Percentiles rank a stretch among this genome's conserved stretches.
Evolutionary conservation across 2,113 vertebrate species (phyloP).

Genomic region (Coptodon bakossiorum): DNA sequence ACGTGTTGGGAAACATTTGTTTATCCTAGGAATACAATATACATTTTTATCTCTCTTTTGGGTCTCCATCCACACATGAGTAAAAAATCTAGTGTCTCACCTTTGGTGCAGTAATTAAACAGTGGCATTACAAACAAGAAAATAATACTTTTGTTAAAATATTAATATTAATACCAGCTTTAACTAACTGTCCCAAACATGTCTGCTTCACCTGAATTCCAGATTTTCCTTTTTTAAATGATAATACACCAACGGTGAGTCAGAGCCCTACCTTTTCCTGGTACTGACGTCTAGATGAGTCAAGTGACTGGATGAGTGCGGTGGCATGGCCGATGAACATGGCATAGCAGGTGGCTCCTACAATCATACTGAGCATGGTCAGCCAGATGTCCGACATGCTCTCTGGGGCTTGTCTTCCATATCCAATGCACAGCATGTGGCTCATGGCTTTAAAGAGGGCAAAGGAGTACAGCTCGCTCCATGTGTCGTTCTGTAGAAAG

Average conservation of each 20-base stretch:
- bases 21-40: not conserved
- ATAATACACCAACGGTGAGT: not conserved
- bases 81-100: not conserved
- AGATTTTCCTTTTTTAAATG: not conserved
- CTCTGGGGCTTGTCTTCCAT: slow-evolving; percentile 90
- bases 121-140: not conserved
- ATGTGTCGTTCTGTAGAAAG: slow-evolving; percentile 84
- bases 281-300: slow-evolving; percentile 89
- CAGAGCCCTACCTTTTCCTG: slow-evolving; percentile 82
- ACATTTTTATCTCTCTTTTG: not conserved
- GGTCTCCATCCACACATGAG: accelerated
- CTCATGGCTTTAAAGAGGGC: slow-evolving; percentile 99
- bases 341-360: slow-evolving; percentile 94
- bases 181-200: not conserved
- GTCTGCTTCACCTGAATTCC: not conserved
- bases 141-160: not conserved
- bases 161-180: not conserved
- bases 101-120: accelerated
- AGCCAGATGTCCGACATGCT: slow-evolving; percentile 99
- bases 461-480: slow-evolving; percentile 95
- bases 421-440: slow-evolving; percentile 98
- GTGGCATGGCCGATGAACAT: slow-evolving; percentile 95
- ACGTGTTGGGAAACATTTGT: accelerated
- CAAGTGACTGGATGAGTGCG: slow-evolving; percentile 88
- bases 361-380: slow-evolving; percentile 98